phyloP scores from a whole-genome alignment of 2,797 vertebrate species.

The Falco peregrinus region DNA sequence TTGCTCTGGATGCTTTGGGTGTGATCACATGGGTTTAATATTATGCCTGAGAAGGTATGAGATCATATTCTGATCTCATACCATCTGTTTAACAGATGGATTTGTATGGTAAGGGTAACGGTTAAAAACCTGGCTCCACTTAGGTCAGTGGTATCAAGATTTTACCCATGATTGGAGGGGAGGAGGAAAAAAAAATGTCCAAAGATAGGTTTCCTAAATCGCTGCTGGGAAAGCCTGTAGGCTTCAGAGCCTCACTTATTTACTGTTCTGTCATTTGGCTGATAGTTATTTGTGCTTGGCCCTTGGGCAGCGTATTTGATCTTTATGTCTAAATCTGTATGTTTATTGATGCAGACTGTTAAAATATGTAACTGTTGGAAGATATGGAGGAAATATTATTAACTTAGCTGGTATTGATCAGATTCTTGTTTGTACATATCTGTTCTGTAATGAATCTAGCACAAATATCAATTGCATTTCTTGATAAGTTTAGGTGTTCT shows the following conservation, averaged over 20 bases:
- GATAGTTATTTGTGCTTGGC: not conserved
- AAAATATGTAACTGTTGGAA: not conserved
- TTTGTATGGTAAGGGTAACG: not conserved
- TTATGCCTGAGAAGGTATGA: slow-evolving; percentile 45
- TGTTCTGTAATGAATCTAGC: not conserved
- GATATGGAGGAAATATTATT: not conserved
- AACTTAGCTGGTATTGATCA: not conserved
- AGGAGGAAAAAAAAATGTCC: not conserved
- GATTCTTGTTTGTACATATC: not conserved
- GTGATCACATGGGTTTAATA: slow-evolving; percentile 9
- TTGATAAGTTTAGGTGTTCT: not conserved
- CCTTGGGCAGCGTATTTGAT: not conserved
- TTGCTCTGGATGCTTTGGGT: not conserved
- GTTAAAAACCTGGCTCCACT: slow-evolving; percentile 56
- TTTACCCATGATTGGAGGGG: slow-evolving; percentile 34
- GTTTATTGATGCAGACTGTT: not conserved
- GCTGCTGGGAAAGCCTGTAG: slow-evolving; percentile 23
- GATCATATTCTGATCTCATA: slow-evolving; percentile 36
- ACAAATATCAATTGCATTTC: not conserved
- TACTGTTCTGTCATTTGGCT: not conserved
- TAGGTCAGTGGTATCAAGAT: slow-evolving; percentile 56
- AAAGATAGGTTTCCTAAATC: slow-evolving; percentile 43
- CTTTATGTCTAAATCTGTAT: not conserved
- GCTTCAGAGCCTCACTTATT: not conserved
- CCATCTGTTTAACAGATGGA: slow-evolving; percentile 60